Evolutionary conservation across 37 sponge, comb jelly and placozoan species (phyloP).

Genomic region (Cladorhizidae sp.): DNA sequence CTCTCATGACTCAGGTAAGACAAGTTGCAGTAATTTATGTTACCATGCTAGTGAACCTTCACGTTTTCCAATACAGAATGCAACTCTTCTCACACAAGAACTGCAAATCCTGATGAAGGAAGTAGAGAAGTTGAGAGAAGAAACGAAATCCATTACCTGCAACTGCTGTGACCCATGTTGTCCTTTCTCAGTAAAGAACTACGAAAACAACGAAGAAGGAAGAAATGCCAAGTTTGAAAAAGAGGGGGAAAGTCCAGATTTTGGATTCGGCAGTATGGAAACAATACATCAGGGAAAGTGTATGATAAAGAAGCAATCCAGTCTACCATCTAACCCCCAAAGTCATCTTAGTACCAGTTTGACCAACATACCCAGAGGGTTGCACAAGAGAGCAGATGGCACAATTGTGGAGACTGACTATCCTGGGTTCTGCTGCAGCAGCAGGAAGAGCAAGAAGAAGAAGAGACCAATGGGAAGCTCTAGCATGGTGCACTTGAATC

Average conservation of each 20-base stretch:
- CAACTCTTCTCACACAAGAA: background rate
- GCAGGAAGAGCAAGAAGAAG: background rate
- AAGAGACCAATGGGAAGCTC: background rate
- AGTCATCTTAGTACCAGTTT: background rate
- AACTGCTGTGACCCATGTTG: slow-evolving; percentile 35
- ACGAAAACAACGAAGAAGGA: background rate
- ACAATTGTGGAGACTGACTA: slow-evolving; percentile 12
- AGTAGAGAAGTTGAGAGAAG: slow-evolving; percentile 1
- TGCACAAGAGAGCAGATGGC: slow-evolving; percentile 25
- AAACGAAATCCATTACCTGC: slow-evolving; percentile 15
- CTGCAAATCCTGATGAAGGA: slow-evolving; percentile 30
- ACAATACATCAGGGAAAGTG: background rate
- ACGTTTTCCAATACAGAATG: background rate
- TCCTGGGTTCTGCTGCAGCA: background rate
- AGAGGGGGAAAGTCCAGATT: background rate
- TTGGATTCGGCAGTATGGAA: slow-evolving; percentile 10
- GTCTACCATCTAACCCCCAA: background rate
- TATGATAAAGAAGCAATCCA: background rate
- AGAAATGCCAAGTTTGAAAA: background rate
- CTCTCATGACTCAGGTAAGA: too few relatives aligned
- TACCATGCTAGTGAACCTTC: too few relatives aligned
- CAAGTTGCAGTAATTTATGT: too few relatives aligned
- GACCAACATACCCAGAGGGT: background rate
- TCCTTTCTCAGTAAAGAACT: slow-evolving; percentile 14
- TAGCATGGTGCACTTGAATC: background rate